Evolutionary conservation across 2,888 invertebrate genomes (phyloP).

Genomic region (Drosophila yooni): DNA sequence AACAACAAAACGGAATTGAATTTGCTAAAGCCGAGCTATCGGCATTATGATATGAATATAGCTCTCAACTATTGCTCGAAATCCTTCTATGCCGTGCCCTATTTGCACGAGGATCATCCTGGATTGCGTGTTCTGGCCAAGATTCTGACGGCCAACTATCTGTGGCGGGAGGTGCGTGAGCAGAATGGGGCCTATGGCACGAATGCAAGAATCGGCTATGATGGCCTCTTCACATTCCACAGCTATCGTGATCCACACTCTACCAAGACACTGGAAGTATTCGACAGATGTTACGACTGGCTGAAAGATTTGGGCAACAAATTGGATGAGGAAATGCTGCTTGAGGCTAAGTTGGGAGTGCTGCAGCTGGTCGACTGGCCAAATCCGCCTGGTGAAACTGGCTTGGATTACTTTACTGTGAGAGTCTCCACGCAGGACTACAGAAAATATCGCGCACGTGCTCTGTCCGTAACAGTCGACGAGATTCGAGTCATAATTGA

Average conservation of each 20-base stretch:
- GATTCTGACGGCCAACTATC: conserved; percentile 91
- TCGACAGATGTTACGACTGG: conserved; percentile 91
- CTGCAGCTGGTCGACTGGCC: conserved; percentile 95
- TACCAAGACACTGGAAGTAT: conserved; percentile 91
- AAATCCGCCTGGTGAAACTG: conserved; percentile 91
- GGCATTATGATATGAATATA: conserved; percentile 93
- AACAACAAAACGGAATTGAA: conserved; percentile 78
- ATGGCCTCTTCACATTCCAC: conserved; percentile 93
- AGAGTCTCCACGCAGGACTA: conserved; percentile 92
- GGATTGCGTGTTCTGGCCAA: conserved; percentile 90
- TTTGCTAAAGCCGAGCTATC: conserved; percentile 86
- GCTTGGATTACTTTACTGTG: conserved; percentile 90
- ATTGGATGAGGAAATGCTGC: conserved; percentile 88
- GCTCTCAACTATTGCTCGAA: conserved; percentile 95
- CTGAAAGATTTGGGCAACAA: conserved; percentile 87
- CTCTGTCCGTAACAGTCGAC: conserved; percentile 89
- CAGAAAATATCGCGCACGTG: conserved; percentile 90
- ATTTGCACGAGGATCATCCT: conserved; percentile 91
- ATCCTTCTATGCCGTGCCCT: conserved; percentile 91
- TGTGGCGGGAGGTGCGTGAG: conserved; percentile 93
- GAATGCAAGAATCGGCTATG: conserved; percentile 89
- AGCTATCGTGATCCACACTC: conserved; percentile 97
- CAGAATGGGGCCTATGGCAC: conserved; percentile 98
- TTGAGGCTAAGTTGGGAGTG: conserved; percentile 95
- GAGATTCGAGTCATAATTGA: conserved; percentile 90